Base-by-base conservation (phyloP, 2,888 invertebrate species). In the Meandrusa payeni region DNA sequence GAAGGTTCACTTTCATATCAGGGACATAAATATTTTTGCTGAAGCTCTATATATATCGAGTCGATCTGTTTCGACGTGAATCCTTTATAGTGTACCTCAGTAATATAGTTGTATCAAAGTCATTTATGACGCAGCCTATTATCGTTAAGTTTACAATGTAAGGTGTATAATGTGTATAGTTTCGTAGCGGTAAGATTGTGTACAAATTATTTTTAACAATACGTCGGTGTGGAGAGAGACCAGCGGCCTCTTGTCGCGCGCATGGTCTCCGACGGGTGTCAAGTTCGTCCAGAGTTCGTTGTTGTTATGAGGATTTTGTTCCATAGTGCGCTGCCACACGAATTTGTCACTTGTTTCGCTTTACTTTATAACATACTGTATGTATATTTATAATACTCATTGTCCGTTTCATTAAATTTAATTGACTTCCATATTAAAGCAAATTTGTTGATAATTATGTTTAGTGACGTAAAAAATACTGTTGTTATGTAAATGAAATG, bases 41-140 rank as follows among this genome's bases (percentile, higher is more conserved):
- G 74, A 63, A 64, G 64, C 69, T 69, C n/a, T n/a, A n/a, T n/a
- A n/a, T n/a, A 70, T 69, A 68, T 36, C 61, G 61, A 66, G 76
- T 69, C 70, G 70, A 64, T 60, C 52, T 61, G 64, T 61, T 62
- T 71, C 73, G 71, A 67, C 74, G 64, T 67, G 72, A 69, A 79
- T 86, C 85, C 85, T 85, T 80, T 78, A 77, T 81, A 78, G 79
- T 79, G 82, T 86, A 85, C 86, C 86, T 86, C 85, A 83, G 72
- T 79, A 74, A 69, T 59, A 70, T 85, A 83, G 81, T 76, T 76
- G 71, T 81, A 83, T 76, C 67, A 65, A 68, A 78, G 83, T 85
- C 82, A 76, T 74, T 73, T 73, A 76, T 80, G 85, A 83, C 86
- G 78, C 75, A 83, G 86, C 85, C 86, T 86, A 86, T 80, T 86